These are phyloP conservation scores for Siniperca scherzeri DNA, from an alignment of 2,797 vertebrate species.

Conservation along the genomic window DNA sequence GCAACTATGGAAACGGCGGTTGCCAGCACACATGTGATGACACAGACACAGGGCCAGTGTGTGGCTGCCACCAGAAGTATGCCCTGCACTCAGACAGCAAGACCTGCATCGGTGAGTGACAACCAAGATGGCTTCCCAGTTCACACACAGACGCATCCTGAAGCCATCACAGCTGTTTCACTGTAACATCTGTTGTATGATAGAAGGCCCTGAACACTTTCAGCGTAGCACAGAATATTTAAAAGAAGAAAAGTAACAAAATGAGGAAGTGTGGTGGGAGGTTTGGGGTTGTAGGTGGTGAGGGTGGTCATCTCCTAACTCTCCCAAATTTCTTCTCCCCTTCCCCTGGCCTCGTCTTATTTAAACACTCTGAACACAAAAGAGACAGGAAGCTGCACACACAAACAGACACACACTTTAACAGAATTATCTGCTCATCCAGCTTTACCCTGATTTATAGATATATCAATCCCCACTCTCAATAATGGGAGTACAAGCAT, in stretches of 20 bases:
- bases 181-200: conserved; percentile 33
- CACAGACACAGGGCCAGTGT: conserved; percentile 93
- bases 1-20: conserved; percentile 99
- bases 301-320: neutral
- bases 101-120: conserved; percentile 97
- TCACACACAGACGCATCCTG: neutral
- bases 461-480: neutral
- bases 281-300: neutral
- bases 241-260: conserved; percentile 15
- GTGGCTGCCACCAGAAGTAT: conserved; percentile 98
- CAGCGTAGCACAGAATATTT: conserved; percentile 12
- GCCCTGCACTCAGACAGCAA: conserved; percentile 95
- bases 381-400: neutral
- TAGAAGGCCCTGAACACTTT: conserved; percentile 13
- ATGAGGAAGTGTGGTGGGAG: neutral
- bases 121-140: neutral
- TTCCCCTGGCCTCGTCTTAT: neutral
- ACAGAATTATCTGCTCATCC: neutral
- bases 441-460: neutral
- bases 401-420: neutral
- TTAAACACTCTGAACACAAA: conserved; percentile 12
- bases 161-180: conserved; percentile 27
- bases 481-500: neutral
- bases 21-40: conserved; percentile 98
- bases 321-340: neutral